Percentiles rank a stretch among this genome's conserved stretches.
These are phyloP conservation scores for Epinotia bilunana DNA, from an alignment of 2,888 invertebrate species.

Conservation along the genomic window DNA sequence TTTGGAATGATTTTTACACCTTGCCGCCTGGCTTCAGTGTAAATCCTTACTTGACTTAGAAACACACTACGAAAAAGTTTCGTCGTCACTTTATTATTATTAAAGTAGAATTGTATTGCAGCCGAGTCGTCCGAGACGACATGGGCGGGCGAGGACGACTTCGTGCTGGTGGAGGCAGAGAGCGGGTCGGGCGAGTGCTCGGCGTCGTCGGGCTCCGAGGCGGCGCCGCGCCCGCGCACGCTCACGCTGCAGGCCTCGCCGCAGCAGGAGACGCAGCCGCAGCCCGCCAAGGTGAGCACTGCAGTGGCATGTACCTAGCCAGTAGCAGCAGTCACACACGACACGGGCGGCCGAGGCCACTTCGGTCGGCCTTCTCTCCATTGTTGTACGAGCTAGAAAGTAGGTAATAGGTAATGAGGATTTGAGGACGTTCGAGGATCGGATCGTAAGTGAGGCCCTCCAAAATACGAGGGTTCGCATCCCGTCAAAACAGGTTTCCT, in stretches of 20 bases:
- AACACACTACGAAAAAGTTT: not conserved
- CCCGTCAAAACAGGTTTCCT: too few species aligned
- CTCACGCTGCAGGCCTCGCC: constrained; percentile 61
- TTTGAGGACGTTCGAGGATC: too few species aligned
- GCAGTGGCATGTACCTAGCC: too few species aligned
- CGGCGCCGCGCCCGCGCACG: constrained; percentile 74
- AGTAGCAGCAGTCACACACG: constrained; percentile 47
- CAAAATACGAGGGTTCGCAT: not conserved
- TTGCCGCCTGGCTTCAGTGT: too few species aligned
- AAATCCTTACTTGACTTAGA: too few species aligned
- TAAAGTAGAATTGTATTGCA: constrained; percentile 48
- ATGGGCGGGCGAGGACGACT: constrained; percentile 91
- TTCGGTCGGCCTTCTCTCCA: too few species aligned
- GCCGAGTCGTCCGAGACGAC: constrained; percentile 78
- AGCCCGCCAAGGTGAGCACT: constrained; percentile 19
- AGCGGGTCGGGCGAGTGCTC: constrained; percentile 80
- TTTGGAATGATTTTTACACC: too few species aligned
- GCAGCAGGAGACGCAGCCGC: constrained; percentile 41
- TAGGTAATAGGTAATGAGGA: too few species aligned
- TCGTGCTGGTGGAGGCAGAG: constrained; percentile 92
- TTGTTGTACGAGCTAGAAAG: too few species aligned
- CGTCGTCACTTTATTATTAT: not conserved
- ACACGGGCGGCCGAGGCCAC: constrained; percentile 87
- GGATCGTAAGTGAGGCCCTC: not conserved
- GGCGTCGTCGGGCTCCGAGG: constrained; percentile 72